Conservation (phyloP, 2,113 vertebrate genomes). For the Rhea pennata region DNA sequence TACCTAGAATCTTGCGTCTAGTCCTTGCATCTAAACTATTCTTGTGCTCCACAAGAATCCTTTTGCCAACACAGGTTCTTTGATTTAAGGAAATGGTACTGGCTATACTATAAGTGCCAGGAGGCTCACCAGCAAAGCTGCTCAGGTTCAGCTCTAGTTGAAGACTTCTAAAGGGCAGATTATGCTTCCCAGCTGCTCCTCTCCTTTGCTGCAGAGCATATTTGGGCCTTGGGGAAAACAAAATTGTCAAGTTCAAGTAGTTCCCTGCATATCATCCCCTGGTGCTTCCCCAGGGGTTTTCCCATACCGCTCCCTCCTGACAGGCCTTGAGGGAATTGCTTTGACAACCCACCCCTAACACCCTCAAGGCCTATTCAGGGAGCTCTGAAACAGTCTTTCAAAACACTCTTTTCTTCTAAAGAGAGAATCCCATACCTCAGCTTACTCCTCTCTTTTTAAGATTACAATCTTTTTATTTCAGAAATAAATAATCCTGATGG, state of each 20-base stretch:
- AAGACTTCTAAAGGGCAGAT: not conserved
- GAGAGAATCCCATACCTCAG: not conserved
- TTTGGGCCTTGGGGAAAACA: not conserved
- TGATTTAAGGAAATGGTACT: not conserved
- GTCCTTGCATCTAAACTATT: not conserved
- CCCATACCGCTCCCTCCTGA: not conserved
- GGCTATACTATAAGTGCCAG: not conserved
- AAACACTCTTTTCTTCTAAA: not conserved
- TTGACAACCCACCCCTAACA: not conserved
- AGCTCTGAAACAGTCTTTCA: not conserved
- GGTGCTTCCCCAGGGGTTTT: not conserved
- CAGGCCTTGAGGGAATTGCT: not conserved
- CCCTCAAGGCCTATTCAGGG: not conserved
- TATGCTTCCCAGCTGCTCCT: not conserved
- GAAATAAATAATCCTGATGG: not conserved
- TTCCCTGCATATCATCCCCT: not conserved
- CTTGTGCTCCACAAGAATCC: not conserved
- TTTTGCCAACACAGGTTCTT: fast-evolving
- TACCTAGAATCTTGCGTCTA: not conserved
- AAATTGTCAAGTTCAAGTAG: not conserved
- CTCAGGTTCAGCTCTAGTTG: not conserved
- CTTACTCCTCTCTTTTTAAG: not conserved
- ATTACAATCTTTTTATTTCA: not conserved
- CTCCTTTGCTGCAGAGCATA: not conserved
- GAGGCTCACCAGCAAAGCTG: conserved; percentile 10